Base-by-base conservation (phyloP, 1,140 invertebrate species). In the Heliconius congener region DNA sequence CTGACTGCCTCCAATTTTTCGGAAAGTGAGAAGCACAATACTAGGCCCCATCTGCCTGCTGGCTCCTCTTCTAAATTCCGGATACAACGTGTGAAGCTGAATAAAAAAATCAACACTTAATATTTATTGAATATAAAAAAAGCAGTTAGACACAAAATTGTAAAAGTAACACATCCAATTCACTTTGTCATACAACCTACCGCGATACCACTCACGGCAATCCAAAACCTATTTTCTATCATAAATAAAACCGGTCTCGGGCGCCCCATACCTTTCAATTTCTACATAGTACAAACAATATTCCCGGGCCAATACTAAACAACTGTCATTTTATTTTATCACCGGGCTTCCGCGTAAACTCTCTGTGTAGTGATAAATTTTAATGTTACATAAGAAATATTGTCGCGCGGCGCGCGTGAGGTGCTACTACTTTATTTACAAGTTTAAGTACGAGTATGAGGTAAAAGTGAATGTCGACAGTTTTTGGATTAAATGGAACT, bases 291-390 rank as follows among this genome's bases (percentile, higher is more conserved):
- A 88, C 85, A 86, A 86, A 87, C 87, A 84, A 90, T 90, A 89
- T 90, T 91, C 91, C 91, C 90, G 89, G 81, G 88, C 84, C 90
- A 87, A 86, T 91, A 93, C 90, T 94, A 94, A 94, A 94, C 93
- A 93, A 94, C 91, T 93, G 93, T 93, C 93, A 93, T 94, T 93
- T 93, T 93, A 93, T 93, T 94, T 94, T 93, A 93, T 93, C 88
- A 90, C 93, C 89, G 74, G 87, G 87, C 88, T 92, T 90, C 84
- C 87, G 85, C 88, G 89, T 92, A 92, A 91, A 94, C 85, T 90
- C 89, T 83, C 82, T 87, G 88, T 86, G 81, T 87, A 84, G 90
- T 89, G 89, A 93, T 94, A 92, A 94, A 94, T 94, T 94, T 94
- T 94, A 94, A 94, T 93, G 91, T 86, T 81, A 81, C 82, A 80